phyloP scores from a whole-genome alignment of 37 sponge, comb jelly and placozoan species.

The Spongia lamella region DNA sequence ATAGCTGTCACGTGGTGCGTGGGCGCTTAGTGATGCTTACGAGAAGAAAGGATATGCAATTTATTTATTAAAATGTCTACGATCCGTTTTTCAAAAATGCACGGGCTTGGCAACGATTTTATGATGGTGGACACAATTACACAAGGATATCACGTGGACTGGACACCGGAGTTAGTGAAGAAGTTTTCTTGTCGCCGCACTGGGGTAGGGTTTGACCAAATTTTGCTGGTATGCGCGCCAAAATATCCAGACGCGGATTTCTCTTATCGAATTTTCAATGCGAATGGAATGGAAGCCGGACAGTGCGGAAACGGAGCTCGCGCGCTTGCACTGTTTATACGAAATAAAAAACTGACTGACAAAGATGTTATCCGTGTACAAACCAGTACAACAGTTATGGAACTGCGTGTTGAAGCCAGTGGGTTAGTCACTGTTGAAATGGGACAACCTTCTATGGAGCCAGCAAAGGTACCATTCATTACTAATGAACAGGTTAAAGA shows the following conservation, averaged over 20 bases:
- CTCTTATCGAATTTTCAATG: not conserved
- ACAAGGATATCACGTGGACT: not conserved
- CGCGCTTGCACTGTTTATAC: not conserved
- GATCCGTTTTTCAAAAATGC: not conserved
- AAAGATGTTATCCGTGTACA: not conserved
- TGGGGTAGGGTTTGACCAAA: constrained; percentile 1
- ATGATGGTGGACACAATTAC: not conserved
- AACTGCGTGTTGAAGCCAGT: not conserved
- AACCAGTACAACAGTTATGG: not conserved
- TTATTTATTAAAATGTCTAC: no score
- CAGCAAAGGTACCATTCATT: not conserved
- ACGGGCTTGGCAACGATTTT: constrained; percentile 2
- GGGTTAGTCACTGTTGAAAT: not conserved
- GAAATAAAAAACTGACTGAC: not conserved
- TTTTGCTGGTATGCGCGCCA: not conserved
- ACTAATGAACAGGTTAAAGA: not conserved
- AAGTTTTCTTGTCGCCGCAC: not conserved
- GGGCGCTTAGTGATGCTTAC: no score
- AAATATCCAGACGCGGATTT: not conserved
- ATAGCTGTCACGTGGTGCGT: no score
- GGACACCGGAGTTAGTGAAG: not conserved
- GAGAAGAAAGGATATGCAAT: no score
- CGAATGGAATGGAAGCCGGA: not conserved
- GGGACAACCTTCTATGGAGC: not conserved
- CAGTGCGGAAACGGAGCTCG: constrained; percentile 13